These are phyloP conservation scores for Ormyrus pomaceus DNA, from an alignment of 2,888 invertebrate species.

Conservation along the genomic window DNA sequence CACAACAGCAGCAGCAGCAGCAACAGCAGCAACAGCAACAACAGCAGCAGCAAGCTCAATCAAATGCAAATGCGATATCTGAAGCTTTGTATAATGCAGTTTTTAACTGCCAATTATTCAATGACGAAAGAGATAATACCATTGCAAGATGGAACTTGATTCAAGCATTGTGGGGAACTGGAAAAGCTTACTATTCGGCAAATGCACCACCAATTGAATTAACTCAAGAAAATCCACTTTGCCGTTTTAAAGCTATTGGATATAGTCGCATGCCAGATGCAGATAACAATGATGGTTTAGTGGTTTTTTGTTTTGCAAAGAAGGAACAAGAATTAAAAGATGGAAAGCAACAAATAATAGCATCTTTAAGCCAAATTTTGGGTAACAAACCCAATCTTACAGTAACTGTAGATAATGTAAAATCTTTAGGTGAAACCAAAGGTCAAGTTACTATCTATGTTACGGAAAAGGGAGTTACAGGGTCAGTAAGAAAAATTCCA, in stretches of 20 bases:
- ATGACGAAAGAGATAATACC: constrained; percentile 95
- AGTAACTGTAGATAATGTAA: constrained; percentile 86
- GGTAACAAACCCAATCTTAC: constrained; percentile 91
- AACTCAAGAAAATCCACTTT: constrained; percentile 92
- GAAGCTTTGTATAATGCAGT: constrained; percentile 86
- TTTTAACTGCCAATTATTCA: constrained; percentile 89
- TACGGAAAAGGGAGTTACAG: constrained; percentile 82
- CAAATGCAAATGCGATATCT: constrained; percentile 78
- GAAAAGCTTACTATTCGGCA: constrained; percentile 88
- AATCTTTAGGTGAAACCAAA: constrained; percentile 87
- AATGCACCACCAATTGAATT: constrained; percentile 88
- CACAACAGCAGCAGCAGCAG: constrained; percentile 72
- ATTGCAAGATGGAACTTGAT: constrained; percentile 96
- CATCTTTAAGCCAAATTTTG: constrained; percentile 83
- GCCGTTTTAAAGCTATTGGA: constrained; percentile 95
- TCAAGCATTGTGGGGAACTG: constrained; percentile 92
- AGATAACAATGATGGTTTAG: constrained; percentile 94
- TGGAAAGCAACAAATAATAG: constrained; percentile 76
- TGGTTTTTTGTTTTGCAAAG: constrained; percentile 90
- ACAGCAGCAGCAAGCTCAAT: constrained; percentile 77
- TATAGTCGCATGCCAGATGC: constrained; percentile 92
- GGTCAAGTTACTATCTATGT: constrained; percentile 85
- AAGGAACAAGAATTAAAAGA: constrained; percentile 85
- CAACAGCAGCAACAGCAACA: constrained; percentile 74
- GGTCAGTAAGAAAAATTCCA: constrained; percentile 82